Evolutionary conservation across 2,113 vertebrate genomes (phyloP).

Genomic region (Casuarius casuarius): DNA sequence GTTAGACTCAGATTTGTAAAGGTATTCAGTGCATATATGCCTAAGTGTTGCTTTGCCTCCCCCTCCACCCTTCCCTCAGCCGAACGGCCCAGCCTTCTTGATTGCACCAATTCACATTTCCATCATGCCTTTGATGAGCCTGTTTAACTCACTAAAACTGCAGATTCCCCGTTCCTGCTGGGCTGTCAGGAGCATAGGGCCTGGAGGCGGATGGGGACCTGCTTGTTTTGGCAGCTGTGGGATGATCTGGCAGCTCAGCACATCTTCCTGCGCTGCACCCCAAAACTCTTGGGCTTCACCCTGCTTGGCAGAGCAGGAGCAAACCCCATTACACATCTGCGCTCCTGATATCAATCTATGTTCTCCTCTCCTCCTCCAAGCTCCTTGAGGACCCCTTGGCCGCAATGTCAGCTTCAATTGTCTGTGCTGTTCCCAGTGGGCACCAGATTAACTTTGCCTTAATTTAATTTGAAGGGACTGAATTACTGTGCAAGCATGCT

Average conservation of each 20-base stretch:
- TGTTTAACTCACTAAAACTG: neutral
- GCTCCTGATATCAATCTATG: neutral
- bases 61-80: neutral
- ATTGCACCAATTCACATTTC: neutral
- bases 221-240: neutral
- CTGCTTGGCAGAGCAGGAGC: neutral
- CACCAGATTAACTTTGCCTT: neutral
- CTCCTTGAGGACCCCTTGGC: neutral
- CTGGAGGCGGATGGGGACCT: neutral
- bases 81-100: neutral
- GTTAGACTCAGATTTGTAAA: neutral
- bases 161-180: neutral
- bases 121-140: neutral
- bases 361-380: neutral
- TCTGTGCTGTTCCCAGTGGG: neutral
- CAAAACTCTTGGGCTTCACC: neutral
- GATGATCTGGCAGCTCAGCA: neutral
- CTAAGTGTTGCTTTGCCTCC: neutral
- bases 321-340: neutral
- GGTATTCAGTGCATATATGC: rapidly evolving
- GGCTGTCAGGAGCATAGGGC: neutral
- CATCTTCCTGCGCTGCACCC: neutral
- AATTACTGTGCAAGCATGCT: slow-evolving; percentile 1
- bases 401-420: slow-evolving; percentile 8
- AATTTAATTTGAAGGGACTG: slow-evolving; percentile 1